A percentile compares a stretch with the other conserved stretches of the same genome.
Evolutionary conservation across 2,797 vertebrate species (phyloP).

Genomic region (Myoxocephalus aenaeus): DNA sequence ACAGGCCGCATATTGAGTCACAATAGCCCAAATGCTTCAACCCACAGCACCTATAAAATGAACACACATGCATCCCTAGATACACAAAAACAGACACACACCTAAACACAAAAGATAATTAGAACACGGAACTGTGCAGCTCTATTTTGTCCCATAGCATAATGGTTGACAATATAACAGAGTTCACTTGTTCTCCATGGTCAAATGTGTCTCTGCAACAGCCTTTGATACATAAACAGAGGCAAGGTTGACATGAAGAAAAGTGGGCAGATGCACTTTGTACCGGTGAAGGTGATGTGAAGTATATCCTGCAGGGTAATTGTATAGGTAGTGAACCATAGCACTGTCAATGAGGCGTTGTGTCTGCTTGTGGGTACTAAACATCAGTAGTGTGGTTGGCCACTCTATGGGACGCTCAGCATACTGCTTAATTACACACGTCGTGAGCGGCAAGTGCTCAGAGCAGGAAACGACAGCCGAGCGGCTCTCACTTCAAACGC

Average conservation of each 20-base stretch:
- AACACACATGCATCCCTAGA: constrained; percentile 13
- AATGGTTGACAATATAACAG: background rate
- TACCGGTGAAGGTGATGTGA: constrained; percentile 64
- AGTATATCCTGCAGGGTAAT: constrained; percentile 64
- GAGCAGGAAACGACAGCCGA: constrained; percentile 78
- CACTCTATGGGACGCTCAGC: constrained; percentile 62
- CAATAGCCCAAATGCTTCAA: constrained; percentile 16
- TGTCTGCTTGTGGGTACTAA: constrained; percentile 74
- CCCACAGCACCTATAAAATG: constrained; percentile 52
- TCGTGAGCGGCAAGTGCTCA: constrained; percentile 66
- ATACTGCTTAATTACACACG: constrained; percentile 77
- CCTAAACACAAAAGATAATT: background rate
- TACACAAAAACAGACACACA: background rate
- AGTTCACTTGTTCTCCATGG: constrained; percentile 27
- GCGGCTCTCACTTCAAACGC: constrained; percentile 77
- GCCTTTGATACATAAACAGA: constrained; percentile 55
- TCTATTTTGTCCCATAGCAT: background rate
- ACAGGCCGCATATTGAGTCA: background rate
- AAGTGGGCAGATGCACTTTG: constrained; percentile 59
- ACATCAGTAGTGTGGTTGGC: constrained; percentile 55
- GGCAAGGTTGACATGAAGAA: constrained; percentile 43
- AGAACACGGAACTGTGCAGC: constrained; percentile 17
- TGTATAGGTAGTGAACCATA: constrained; percentile 69
- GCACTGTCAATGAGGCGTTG: constrained; percentile 72
- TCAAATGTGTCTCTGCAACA: constrained; percentile 35